phyloP scores from a whole-genome alignment of 2,113 vertebrate species.

The Eurypyga helias region DNA sequence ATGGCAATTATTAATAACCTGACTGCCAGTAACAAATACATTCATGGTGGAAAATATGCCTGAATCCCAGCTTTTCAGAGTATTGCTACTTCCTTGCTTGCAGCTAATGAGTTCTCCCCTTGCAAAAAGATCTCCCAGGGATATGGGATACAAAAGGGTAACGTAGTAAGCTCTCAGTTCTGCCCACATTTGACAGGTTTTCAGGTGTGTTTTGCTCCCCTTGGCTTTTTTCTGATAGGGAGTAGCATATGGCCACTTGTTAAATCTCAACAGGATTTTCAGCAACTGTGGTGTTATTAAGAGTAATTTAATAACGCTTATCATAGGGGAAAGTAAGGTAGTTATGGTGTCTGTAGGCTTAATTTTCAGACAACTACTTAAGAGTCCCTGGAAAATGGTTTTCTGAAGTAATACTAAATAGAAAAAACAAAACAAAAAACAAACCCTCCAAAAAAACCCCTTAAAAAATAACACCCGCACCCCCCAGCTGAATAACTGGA shows the following conservation, averaged over 20 bases:
- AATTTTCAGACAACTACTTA: not conserved
- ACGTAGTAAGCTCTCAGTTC: not conserved
- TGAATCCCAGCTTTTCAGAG: not conserved
- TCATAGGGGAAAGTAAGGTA: not conserved
- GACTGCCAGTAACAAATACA: not conserved
- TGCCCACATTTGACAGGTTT: not conserved
- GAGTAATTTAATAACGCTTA: not conserved
- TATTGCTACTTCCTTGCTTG: not conserved
- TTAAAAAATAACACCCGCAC: not conserved
- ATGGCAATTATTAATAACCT: not conserved
- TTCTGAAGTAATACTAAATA: not conserved
- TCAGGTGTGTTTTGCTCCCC: not conserved
- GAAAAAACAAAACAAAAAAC: too few species aligned
- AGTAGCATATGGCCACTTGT: not conserved
- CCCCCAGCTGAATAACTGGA: not conserved
- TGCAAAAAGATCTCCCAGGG: not conserved
- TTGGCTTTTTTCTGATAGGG: not conserved
- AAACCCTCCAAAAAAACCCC: too few species aligned
- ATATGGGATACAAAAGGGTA: not conserved
- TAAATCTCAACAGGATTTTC: conserved; percentile 9
- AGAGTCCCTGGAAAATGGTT: not conserved
- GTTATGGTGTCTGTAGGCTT: not conserved
- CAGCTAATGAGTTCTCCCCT: not conserved
- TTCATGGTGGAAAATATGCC: not conserved
- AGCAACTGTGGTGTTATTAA: not conserved